Evolutionary conservation across 2,888 invertebrate genomes (phyloP).

Genomic region (Leptogaster cylindrica): DNA sequence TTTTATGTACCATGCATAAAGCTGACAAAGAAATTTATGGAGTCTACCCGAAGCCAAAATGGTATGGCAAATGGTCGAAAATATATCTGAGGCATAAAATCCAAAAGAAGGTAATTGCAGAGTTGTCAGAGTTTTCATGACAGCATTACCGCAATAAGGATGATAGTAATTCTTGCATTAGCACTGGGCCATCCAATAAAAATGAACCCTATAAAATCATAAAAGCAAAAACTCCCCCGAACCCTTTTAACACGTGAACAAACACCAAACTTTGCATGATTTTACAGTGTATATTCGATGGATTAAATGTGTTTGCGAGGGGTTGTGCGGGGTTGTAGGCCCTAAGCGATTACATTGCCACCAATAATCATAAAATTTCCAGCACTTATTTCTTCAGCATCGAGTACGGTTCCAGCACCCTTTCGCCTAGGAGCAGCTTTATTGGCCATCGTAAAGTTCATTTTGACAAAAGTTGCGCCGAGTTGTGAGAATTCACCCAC

Average conservation of each 20-base stretch:
- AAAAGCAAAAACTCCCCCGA: not conserved
- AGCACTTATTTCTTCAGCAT: conserved; percentile 30
- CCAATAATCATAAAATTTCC: conserved; percentile 40
- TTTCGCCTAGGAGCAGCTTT: conserved; percentile 30
- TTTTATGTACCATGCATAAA: too few relatives aligned
- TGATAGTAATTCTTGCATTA: too few relatives aligned
- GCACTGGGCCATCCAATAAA: too few relatives aligned
- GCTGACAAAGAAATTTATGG: too few relatives aligned
- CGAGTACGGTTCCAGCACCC: conserved; percentile 28
- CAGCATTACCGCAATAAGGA: too few relatives aligned
- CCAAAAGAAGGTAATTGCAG: too few relatives aligned
- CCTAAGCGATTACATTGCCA: conserved; percentile 33
- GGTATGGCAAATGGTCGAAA: too few relatives aligned
- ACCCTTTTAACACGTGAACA: too few relatives aligned
- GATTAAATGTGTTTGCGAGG: not conserved
- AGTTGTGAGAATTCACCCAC: not conserved
- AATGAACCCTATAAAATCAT: not conserved
- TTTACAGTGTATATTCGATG: not conserved
- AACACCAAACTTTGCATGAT: too few relatives aligned
- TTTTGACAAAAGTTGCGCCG: conserved; percentile 35
- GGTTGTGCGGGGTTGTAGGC: not conserved
- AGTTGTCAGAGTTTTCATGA: too few relatives aligned
- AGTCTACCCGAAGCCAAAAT: too few relatives aligned
- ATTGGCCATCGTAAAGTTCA: conserved; percentile 36
- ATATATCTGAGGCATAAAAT: too few relatives aligned